These are phyloP conservation scores for Galemys pyrenaicus DNA, from an alignment of 2,113 vertebrate genomes.

Conservation along the genomic window DNA sequence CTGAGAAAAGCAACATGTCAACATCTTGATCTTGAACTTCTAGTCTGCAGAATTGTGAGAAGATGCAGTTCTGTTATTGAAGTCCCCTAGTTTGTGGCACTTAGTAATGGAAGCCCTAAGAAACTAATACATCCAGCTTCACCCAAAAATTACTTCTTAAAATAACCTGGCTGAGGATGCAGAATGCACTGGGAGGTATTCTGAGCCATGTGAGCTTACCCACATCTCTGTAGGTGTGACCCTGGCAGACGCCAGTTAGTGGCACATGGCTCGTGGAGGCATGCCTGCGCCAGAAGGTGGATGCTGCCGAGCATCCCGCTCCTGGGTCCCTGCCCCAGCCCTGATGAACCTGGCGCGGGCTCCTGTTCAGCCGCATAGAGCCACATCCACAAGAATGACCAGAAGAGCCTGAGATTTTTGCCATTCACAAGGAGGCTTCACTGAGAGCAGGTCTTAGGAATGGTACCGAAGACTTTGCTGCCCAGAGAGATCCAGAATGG, in stretches of 20 bases:
- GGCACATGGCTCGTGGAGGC: neutral
- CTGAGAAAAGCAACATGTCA: neutral
- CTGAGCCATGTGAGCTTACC: neutral
- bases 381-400: neutral
- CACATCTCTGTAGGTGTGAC: neutral
- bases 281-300: neutral
- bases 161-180: neutral
- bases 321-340: neutral
- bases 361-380: neutral
- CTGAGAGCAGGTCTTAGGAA: neutral
- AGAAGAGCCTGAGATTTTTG: neutral
- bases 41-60: neutral
- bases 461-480: neutral
- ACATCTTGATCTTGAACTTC: neutral
- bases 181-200: neutral
- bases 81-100: neutral
- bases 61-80: neutral
- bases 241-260: neutral
- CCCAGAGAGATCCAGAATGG: slow-evolving; percentile 25
- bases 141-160: neutral
- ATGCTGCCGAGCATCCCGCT: too few relatives aligned
- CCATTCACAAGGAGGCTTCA: neutral
- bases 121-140: neutral
- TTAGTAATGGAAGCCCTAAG: neutral
- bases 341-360: neutral